These are phyloP conservation scores for Blastobasis adustella DNA, from an alignment of 2,888 invertebrate genomes.

Conservation along the genomic window DNA sequence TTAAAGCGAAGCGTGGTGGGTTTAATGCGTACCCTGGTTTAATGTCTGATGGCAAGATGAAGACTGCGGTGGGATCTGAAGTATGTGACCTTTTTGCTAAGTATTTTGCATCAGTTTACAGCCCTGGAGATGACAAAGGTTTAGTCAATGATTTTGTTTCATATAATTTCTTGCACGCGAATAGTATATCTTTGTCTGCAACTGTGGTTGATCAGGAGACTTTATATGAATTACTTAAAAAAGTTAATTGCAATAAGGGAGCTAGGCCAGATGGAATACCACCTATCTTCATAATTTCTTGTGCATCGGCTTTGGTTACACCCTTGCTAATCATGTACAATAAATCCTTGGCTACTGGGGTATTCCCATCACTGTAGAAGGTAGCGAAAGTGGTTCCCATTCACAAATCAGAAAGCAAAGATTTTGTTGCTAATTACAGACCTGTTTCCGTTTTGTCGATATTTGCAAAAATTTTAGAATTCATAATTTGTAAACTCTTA, in stretches of 20 bases:
- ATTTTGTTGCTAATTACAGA: neutral
- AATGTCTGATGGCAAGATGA: slow-evolving; percentile 1
- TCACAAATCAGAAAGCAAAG: slow-evolving; percentile 4
- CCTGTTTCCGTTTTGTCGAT: slow-evolving; percentile 7
- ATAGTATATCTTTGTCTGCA: neutral
- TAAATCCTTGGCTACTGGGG: slow-evolving; percentile 9
- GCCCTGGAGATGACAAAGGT: slow-evolving; percentile 4
- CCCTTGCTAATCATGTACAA: slow-evolving; percentile 9
- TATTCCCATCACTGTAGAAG: slow-evolving; percentile 13
- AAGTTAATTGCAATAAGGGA: slow-evolving; percentile 3
- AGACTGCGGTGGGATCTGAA: no score
- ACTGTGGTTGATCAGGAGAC: neutral
- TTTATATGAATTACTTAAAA: neutral
- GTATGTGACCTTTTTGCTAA: slow-evolving; percentile 1
- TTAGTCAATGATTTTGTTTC: neutral
- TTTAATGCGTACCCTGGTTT: slow-evolving; percentile 1
- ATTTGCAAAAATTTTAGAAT: slow-evolving; percentile 13
- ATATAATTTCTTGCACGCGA: neutral
- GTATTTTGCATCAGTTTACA: neutral
- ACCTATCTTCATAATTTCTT: slow-evolving; percentile 6
- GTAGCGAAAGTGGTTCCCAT: slow-evolving; percentile 11
- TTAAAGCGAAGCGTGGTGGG: slow-evolving; percentile 7
- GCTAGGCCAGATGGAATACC: slow-evolving; percentile 11
- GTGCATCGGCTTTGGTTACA: slow-evolving; percentile 2
- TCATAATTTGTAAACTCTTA: slow-evolving; percentile 4